phyloP scores from a whole-genome alignment of 2,113 vertebrate species.

The Plestiodon gilberti region DNA sequence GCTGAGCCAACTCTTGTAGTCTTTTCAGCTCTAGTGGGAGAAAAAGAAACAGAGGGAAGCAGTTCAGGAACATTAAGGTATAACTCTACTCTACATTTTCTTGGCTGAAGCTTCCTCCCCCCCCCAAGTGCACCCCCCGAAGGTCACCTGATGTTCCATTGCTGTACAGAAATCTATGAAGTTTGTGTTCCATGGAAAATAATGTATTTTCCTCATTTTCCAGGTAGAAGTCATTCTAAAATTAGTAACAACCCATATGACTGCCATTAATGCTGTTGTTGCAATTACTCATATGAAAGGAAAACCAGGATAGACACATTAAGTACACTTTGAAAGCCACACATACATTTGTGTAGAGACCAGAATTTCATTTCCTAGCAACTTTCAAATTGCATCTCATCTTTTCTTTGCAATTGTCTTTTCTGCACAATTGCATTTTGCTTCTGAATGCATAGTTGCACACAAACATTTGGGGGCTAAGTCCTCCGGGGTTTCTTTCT shows the following conservation, averaged over 20 bases:
- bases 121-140: not conserved
- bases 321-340: not conserved
- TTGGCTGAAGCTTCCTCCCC: not conserved
- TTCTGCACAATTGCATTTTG: not conserved
- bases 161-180: not conserved
- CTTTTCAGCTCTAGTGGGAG: not conserved
- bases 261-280: not conserved
- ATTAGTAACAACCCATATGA: slow-evolving; percentile 1
- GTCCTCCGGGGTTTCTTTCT: too few species aligned
- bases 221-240: slow-evolving; percentile 1
- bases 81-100: not conserved
- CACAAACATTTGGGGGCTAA: not conserved
- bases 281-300: not conserved
- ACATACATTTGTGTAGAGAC: not conserved
- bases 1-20: not conserved
- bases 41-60: not conserved
- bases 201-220: not conserved
- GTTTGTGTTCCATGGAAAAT: slow-evolving; percentile 9
- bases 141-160: not conserved
- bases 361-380: not conserved
- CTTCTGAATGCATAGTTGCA: not conserved
- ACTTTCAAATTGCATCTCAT: not conserved
- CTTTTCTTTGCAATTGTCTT: too few species aligned
- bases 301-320: not conserved
- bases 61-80: not conserved